These are phyloP conservation scores for Sebastes glaucus DNA, from an alignment of 2,797 vertebrate genomes.

Conservation along the genomic window DNA sequence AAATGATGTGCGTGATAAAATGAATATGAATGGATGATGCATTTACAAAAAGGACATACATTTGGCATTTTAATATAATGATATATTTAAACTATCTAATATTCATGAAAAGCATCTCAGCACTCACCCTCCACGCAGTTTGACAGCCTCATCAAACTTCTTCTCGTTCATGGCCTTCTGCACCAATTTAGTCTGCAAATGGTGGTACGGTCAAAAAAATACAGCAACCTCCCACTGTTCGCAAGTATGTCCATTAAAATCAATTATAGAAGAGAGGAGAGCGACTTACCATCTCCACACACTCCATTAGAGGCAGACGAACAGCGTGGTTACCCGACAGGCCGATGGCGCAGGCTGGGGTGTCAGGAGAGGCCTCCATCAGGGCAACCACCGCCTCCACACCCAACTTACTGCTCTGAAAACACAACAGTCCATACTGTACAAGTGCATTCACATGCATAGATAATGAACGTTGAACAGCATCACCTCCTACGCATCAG, in stretches of 20 bases:
- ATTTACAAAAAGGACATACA: not conserved
- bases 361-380: constrained; percentile 90
- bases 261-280: not conserved
- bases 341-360: constrained; percentile 92
- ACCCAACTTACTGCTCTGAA: constrained; percentile 94
- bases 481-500: not conserved
- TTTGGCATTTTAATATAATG: not conserved
- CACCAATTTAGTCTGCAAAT: constrained; percentile 91
- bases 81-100: not conserved
- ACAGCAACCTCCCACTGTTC: not conserved
- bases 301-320: constrained; percentile 94
- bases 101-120: not conserved
- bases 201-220: not conserved
- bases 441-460: not conserved
- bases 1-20: not conserved
- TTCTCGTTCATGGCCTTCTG: constrained; percentile 96
- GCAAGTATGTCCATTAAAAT: not conserved
- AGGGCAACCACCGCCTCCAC: constrained; percentile 95
- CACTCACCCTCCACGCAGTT: constrained; percentile 93
- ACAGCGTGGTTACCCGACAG: constrained; percentile 93
- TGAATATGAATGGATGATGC: not conserved
- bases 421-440: not conserved
- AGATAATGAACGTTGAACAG: not conserved
- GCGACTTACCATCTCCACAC: constrained; percentile 93
- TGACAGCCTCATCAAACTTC: constrained; percentile 92